Base-by-base conservation (phyloP, 1,140 invertebrate species). In the Aphaenogaster floridana region DNA sequence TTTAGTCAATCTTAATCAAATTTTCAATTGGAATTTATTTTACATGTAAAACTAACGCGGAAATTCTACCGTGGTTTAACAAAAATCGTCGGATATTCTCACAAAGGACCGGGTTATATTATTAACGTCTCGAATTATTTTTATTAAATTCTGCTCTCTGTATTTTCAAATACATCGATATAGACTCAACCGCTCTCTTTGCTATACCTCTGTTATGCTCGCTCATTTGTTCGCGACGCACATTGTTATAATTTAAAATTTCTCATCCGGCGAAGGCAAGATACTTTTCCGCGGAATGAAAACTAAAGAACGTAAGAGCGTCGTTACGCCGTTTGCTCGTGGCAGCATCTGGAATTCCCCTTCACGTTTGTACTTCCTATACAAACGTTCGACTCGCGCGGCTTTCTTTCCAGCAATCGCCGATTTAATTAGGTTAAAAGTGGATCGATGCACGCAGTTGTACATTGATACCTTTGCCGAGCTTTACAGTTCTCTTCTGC, bases 341-440 rank as follows among this genome's bases (percentile, higher is more conserved):
- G 63, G 34, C 45, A 21, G 28, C 39, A 64, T 64, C 28, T 79
- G 42, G 15, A 50, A 79, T 79, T 8, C 45, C 34, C 39, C 45
- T 48, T 36, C 11, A 42, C 36, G n/a, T 76, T 76, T 42, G 21
- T 50, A 21, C 28, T 79, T 48, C 3, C 28, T 66, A 21, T 66
- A 36, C 45, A 66, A 36, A 66, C 28, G 45, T 66, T 66, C 76
- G 28, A 7, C 9, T 39, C 45, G 13, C 34, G 34, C 45, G 6
- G n/a, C 3, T 79, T 50, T 66, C 45, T 36, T 52, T 66, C 34
- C 2, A 4, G 36, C 39, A 7, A 39, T 50, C 28, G 1, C 1
- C 7, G 45, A 79, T 79, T 79, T 79, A 68, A 79, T 68, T 79
- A 66, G 11, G 17, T 79, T 54, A 81, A 81, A 81, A 45, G n/a